A percentile compares a stretch with the other conserved stretches of the same genome.
Evolutionary conservation across 2,888 invertebrate species (phyloP).

Genomic region (Koerneria pararmatus): DNA sequence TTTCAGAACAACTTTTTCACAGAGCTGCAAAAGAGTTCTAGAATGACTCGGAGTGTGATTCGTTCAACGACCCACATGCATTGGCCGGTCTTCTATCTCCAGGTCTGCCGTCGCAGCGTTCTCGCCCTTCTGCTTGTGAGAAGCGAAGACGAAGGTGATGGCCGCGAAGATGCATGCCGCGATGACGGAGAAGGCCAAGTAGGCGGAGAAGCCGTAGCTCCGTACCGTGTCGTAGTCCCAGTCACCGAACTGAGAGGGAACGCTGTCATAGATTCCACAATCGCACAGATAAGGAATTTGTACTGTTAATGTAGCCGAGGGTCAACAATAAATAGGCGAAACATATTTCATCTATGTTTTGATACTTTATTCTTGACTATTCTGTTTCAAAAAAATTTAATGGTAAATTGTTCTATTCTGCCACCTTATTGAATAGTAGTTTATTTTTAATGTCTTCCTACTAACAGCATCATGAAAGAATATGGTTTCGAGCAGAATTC

Average conservation of each 20-base stretch:
- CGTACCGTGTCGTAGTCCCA: conserved; percentile 47
- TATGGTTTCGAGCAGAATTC: too few relatives aligned
- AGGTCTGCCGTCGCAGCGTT: conserved; percentile 56
- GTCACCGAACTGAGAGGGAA: conserved; percentile 29
- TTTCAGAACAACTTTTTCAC: too few relatives aligned
- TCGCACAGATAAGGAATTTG: too few relatives aligned
- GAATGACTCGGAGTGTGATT: too few relatives aligned
- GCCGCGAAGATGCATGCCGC: conserved; percentile 40
- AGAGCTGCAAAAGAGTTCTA: too few relatives aligned
- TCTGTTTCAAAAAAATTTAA: neutral
- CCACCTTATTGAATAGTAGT: neutral
- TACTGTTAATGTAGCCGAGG: too few relatives aligned
- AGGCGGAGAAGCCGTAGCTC: conserved; percentile 34
- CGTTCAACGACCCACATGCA: conserved; percentile 43
- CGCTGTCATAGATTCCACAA: too few relatives aligned
- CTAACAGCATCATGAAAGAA: too few relatives aligned
- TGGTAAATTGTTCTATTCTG: neutral
- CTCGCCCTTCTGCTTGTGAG: conserved; percentile 56
- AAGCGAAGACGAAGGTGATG: conserved; percentile 42
- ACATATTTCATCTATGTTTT: too few relatives aligned
- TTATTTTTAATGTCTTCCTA: too few relatives aligned
- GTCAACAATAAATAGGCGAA: too few relatives aligned
- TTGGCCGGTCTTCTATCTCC: conserved; percentile 54
- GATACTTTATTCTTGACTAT: too few relatives aligned
- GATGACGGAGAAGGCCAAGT: conserved; percentile 32